A percentile compares a stretch with the other conserved stretches of the same genome.
These are phyloP conservation scores for Myiagra hebetior DNA, from an alignment of 2,113 vertebrate genomes.

Conservation along the genomic window DNA sequence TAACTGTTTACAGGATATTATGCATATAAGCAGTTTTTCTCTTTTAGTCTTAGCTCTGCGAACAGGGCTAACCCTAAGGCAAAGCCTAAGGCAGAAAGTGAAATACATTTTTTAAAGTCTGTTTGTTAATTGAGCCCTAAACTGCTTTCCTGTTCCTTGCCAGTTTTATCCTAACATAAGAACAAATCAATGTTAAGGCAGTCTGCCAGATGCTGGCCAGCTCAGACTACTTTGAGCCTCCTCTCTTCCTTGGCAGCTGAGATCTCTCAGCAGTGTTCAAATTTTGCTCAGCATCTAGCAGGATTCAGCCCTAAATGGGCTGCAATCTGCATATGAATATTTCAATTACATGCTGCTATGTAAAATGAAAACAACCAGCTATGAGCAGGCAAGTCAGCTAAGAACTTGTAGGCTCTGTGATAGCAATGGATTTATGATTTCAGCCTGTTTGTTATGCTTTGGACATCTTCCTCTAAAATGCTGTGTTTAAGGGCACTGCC, in stretches of 20 bases:
- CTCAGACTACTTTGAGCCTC: neutral
- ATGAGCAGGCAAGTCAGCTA: neutral
- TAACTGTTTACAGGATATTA: neutral
- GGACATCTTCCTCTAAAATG: neutral
- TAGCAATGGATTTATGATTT: neutral
- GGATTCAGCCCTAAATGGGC: neutral
- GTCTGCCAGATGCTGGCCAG: neutral
- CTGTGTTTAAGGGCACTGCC: neutral
- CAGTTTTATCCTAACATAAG: constrained; percentile 19
- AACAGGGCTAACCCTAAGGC: constrained; percentile 30
- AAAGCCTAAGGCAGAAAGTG: constrained; percentile 43
- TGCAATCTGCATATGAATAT: neutral
- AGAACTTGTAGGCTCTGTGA: neutral
- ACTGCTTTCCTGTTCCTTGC: constrained; percentile 21
- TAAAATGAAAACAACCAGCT: constrained; percentile 7
- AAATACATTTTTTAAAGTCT: constrained; percentile 50
- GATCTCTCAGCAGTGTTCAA: neutral
- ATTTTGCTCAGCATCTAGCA: neutral
- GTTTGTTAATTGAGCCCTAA: constrained; percentile 53
- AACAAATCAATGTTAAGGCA: constrained; percentile 38
- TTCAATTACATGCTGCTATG: constrained; percentile 3
- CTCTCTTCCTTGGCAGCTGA: neutral
- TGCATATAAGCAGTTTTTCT: neutral
- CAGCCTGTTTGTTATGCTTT: neutral
- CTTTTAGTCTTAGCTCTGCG: constrained; percentile 2